A percentile compares a stretch with the other conserved stretches of the same genome.
Conservation (phyloP, 2,113 vertebrate species). For the Esox niger region DNA sequence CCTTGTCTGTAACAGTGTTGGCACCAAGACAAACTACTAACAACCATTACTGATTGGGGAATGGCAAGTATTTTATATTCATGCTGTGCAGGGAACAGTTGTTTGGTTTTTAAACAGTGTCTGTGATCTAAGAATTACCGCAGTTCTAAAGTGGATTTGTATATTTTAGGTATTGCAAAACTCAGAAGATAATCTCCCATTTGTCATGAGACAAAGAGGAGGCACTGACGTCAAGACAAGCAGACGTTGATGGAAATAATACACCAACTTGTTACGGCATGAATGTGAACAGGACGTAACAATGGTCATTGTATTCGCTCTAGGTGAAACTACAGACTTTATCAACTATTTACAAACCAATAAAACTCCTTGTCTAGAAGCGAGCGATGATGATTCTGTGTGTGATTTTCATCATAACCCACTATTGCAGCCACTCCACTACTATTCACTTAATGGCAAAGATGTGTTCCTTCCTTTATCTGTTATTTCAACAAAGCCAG, state of each 20-base stretch:
- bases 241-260: not conserved
- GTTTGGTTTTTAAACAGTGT: too few species aligned
- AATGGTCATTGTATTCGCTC: not conserved
- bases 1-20: not conserved
- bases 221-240: not conserved
- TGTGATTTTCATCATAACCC: not conserved
- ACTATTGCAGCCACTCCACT: too few species aligned
- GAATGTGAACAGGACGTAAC: slow-evolving; percentile 22
- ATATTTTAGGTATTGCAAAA: not conserved
- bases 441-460: not conserved
- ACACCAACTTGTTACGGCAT: slow-evolving; percentile 14
- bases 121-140: too few species aligned
- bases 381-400: not conserved
- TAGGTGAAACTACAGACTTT: not conserved
- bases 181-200: not conserved
- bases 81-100: too few species aligned
- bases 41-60: too few species aligned
- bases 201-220: not conserved
- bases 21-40: not conserved
- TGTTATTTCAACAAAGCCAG: not conserved
- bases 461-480: not conserved
- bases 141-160: too few species aligned
- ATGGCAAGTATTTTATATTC: too few species aligned
- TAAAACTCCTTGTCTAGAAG: too few species aligned
- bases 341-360: slow-evolving; percentile 1